These are phyloP conservation scores for Choristoneura fumiferana DNA, from an alignment of 1,140 invertebrate species.

Conservation along the genomic window DNA sequence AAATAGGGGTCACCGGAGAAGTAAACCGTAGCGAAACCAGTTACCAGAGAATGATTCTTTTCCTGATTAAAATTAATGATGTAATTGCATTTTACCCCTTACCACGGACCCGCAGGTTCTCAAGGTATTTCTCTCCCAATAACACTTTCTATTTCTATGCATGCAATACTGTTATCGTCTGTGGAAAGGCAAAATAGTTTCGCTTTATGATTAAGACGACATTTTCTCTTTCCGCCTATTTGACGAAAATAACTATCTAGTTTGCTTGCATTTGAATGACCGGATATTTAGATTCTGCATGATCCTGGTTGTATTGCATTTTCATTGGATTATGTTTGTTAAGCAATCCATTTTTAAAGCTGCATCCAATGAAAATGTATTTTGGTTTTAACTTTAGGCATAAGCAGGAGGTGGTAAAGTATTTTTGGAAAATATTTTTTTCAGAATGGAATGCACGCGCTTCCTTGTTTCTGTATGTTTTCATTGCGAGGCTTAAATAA, in stretches of 20 bases:
- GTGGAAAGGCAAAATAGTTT: constrained; percentile 29
- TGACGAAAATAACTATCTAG: constrained; percentile 26
- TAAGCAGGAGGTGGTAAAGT: background rate
- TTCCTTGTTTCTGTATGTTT: constrained; percentile 29
- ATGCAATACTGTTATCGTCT: constrained; percentile 44
- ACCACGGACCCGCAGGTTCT: constrained; percentile 83
- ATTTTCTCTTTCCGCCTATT: constrained; percentile 35
- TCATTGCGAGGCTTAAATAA: constrained; percentile 32
- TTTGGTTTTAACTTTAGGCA: too few relatives aligned
- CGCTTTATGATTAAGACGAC: background rate
- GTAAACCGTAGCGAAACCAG: constrained; percentile 48
- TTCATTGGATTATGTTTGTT: background rate
- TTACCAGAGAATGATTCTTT: constrained; percentile 40
- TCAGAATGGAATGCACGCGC: constrained; percentile 33
- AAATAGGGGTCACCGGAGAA: constrained; percentile 64
- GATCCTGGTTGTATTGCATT: constrained; percentile 16
- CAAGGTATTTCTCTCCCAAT: constrained; percentile 83
- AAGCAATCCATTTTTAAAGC: too few relatives aligned
- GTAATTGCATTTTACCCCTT: constrained; percentile 74
- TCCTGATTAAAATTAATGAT: constrained; percentile 74
- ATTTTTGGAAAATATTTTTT: constrained; percentile 2
- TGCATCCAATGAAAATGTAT: too few relatives aligned
- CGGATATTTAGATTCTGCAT: constrained; percentile 12
- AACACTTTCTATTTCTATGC: constrained; percentile 68
- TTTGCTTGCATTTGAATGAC: constrained; percentile 36